These are phyloP conservation scores for Pentalonia nigronervosa DNA, from an alignment of 1,140 invertebrate genomes.

Conservation along the genomic window DNA sequence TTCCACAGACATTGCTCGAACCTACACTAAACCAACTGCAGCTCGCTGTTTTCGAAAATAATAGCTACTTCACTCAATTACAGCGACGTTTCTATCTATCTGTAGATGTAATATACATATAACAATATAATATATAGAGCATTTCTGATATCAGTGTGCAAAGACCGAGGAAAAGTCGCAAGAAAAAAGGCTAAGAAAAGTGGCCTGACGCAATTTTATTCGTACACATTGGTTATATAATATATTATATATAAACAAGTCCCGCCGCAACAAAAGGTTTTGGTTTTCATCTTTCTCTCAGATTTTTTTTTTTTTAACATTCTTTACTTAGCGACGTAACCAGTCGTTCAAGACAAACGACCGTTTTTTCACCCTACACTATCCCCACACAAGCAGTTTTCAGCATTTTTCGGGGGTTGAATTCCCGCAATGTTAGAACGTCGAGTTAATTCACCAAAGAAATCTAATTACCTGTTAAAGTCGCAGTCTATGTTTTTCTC, in stretches of 20 bases:
- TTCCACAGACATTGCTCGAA: not conserved
- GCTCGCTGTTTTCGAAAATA: not conserved
- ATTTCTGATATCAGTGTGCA: not conserved
- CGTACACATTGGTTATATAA: not conserved
- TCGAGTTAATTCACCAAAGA: slow-evolving; percentile 47
- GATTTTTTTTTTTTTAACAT: not conserved
- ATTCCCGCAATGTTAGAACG: slow-evolving; percentile 1
- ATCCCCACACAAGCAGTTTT: not conserved
- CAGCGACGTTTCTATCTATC: not conserved
- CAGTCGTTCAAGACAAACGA: slow-evolving; percentile 51
- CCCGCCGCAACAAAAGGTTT: not conserved
- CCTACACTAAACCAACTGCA: too few species aligned
- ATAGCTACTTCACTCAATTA: slow-evolving; percentile 1
- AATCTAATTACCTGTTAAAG: slow-evolving; percentile 58
- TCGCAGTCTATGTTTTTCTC: slow-evolving; percentile 11
- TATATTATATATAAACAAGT: not conserved
- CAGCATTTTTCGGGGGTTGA: not conserved
- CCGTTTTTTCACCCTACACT: slow-evolving; percentile 23
- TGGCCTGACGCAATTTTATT: not conserved
- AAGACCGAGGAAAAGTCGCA: not conserved
- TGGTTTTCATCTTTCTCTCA: slow-evolving; percentile 9
- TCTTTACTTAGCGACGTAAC: slow-evolving; percentile 39
- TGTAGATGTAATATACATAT: not conserved
- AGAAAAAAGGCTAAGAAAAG: not conserved
- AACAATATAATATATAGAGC: not conserved